Evolutionary conservation across 2,113 vertebrate genomes (phyloP).

Genomic region (zebrafish (Danio rerio)): DNA sequence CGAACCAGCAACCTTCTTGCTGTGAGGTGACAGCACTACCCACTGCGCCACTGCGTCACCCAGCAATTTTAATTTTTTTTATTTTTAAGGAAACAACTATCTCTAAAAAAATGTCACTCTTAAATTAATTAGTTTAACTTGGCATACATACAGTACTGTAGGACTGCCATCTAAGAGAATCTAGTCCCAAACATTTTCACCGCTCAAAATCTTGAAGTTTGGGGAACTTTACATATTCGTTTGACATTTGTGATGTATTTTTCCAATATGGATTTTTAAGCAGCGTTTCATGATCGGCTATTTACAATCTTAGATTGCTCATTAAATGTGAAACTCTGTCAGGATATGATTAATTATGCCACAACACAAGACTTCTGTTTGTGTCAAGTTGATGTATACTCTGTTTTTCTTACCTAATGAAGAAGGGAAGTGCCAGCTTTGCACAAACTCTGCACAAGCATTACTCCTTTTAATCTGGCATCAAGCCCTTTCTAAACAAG

Average conservation of each 20-base stretch:
- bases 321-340: conserved; percentile 71
- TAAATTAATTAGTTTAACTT: too few species aligned
- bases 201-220: background rate
- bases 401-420: conserved; percentile 72
- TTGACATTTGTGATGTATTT: conserved; percentile 51
- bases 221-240: conserved; percentile 16
- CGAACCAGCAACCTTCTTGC: too few species aligned
- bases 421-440: conserved; percentile 65
- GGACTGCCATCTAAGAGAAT: too few species aligned
- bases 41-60: too few species aligned
- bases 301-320: conserved; percentile 72
- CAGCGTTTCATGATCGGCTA: conserved; percentile 66
- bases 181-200: too few species aligned
- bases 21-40: too few species aligned
- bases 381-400: conserved; percentile 77
- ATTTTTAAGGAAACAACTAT: too few species aligned
- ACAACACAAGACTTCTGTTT: conserved; percentile 73
- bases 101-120: too few species aligned
- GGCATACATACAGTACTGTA: too few species aligned
- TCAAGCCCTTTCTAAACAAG: conserved; percentile 35
- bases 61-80: too few species aligned
- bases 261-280: conserved; percentile 56
- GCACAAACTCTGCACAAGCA: conserved; percentile 43
- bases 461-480: conserved; percentile 37
- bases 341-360: conserved; percentile 75